Evolutionary conservation across 2,797 vertebrate species (phyloP).

Genomic region (Phataginus tetradactyla): DNA sequence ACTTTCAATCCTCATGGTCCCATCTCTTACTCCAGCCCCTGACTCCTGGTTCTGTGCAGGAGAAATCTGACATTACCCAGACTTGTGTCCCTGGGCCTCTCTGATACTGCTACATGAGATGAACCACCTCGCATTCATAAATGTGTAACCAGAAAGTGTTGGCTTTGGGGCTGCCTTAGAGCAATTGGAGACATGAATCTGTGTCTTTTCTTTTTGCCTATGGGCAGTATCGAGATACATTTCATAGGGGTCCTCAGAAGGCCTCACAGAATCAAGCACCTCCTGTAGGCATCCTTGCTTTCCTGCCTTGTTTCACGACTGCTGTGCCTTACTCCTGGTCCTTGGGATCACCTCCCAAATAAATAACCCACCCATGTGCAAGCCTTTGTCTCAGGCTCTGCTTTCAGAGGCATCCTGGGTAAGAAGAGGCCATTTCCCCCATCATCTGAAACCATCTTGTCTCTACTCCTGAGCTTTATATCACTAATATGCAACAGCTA

Average conservation of each 20-base stretch:
- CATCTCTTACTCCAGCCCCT: not conserved
- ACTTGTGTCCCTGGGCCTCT: not conserved
- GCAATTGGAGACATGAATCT: not conserved
- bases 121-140: not conserved
- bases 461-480: conserved; percentile 60
- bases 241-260: not conserved
- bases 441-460: conserved; percentile 59
- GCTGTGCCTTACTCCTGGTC: not conserved
- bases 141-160: not conserved
- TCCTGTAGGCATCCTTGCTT: not conserved
- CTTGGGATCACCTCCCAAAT: not conserved
- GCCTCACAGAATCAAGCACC: not conserved
- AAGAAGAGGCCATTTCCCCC: conserved; percentile 47
- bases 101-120: not conserved
- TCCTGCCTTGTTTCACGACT: not conserved
- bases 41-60: not conserved
- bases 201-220: not conserved
- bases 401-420: not conserved
- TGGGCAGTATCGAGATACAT: not conserved
- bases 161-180: not conserved
- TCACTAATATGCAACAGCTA: conserved; percentile 75
- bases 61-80: not conserved
- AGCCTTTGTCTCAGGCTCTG: not conserved
- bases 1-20: not conserved
- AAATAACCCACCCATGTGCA: not conserved